A percentile compares a stretch with the other conserved stretches of the same genome.
Conservation (phyloP, 2,797 vertebrate species). For the Amazonetta brasiliensis region DNA sequence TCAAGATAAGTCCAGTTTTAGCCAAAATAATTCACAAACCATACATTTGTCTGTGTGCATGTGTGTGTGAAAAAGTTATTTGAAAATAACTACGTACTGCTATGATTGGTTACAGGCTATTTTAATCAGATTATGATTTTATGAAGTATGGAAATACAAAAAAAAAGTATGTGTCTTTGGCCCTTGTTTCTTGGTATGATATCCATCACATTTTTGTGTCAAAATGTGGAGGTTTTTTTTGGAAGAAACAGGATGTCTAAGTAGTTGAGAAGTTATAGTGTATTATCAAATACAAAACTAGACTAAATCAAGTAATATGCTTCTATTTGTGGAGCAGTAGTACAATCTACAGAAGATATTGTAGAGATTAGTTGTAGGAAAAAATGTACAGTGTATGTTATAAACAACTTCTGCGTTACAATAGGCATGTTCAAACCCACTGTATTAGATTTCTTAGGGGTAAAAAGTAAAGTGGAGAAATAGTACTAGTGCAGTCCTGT, state of each 20-base stretch:
- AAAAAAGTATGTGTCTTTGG: not conserved
- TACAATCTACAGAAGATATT: not conserved
- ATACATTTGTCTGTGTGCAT: not conserved
- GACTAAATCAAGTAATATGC: not conserved
- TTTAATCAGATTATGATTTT: not conserved
- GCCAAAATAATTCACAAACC: not conserved
- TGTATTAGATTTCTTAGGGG: not conserved
- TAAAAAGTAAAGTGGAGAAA: not conserved
- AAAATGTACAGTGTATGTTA: rapidly evolving
- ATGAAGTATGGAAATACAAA: not conserved
- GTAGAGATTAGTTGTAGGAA: not conserved
- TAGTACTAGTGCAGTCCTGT: not conserved
- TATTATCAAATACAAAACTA: not conserved
- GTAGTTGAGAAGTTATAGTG: not conserved
- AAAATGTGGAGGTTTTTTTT: not conserved
- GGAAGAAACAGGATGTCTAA: not conserved
- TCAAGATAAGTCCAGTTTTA: not conserved
- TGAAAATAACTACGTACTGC: not conserved
- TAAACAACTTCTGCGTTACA: not conserved
- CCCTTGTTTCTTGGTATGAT: not conserved
- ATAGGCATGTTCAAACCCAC: rapidly evolving
- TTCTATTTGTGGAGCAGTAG: not conserved
- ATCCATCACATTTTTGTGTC: not conserved
- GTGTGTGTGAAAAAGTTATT: not conserved
- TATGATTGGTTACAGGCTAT: not conserved